Percentiles rank a stretch among this genome's conserved stretches.
phyloP scores from a whole-genome alignment of 2,888 invertebrate species.

The Sicus ferrugineus region DNA sequence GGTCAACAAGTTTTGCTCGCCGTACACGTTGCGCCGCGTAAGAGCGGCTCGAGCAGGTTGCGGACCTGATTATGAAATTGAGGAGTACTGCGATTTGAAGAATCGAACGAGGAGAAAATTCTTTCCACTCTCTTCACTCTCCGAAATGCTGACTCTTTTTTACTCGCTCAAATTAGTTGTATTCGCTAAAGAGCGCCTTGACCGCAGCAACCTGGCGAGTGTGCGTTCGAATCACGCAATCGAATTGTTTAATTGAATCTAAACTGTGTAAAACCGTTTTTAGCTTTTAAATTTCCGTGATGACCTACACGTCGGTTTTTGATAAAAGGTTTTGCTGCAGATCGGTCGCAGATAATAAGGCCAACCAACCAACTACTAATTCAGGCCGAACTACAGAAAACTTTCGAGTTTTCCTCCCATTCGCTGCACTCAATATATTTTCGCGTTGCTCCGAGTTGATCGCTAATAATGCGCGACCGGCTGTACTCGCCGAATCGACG shows the following conservation, averaged over 20 bases:
- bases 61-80: not conserved
- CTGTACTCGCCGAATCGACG: not conserved
- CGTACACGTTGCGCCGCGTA: not conserved
- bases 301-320: no score
- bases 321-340: not conserved
- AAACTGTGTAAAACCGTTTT: no score
- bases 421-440: not conserved
- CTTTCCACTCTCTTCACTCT: no score
- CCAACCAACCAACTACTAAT: not conserved
- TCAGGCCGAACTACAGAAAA: not conserved
- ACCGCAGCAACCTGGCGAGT: no score
- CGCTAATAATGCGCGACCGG: not conserved
- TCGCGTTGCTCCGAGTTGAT: not conserved
- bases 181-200: no score
- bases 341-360: not conserved
- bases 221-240: no score
- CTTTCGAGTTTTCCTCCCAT: not conserved
- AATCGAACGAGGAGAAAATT: no score
- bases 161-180: no score
- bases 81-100: not conserved
- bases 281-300: no score
- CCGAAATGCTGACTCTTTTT: no score
- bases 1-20: constrained; percentile 1
- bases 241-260: no score
- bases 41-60: not conserved